Evolutionary conservation across 2,888 invertebrate genomes (phyloP).

Genomic region (Callyntrura sp.): DNA sequence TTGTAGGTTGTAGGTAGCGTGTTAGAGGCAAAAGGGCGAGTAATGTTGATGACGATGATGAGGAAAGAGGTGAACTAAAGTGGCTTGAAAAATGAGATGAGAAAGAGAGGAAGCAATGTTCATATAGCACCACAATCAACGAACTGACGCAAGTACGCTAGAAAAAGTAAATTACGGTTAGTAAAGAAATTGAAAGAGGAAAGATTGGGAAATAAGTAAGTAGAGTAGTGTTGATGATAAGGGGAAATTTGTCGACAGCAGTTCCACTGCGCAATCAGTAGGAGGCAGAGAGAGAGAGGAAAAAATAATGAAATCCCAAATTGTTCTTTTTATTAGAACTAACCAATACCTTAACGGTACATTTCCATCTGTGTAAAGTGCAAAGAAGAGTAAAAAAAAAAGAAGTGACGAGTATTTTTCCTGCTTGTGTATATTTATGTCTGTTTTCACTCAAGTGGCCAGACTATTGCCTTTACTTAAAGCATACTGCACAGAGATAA

Average conservation of each 20-base stretch:
- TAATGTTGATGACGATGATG: constrained; percentile 49
- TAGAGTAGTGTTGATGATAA: background rate
- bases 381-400: constrained; percentile 64
- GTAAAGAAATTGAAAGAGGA: constrained; percentile 27
- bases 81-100: constrained; percentile 68
- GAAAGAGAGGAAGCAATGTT: constrained; percentile 31
- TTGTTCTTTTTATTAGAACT: constrained; percentile 73
- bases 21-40: constrained; percentile 36
- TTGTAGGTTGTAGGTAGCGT: background rate
- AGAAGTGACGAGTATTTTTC: constrained; percentile 59
- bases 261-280: constrained; percentile 59
- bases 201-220: constrained; percentile 39
- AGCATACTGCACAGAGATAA: constrained; percentile 3
- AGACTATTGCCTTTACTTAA: constrained; percentile 20
- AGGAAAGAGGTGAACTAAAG: constrained; percentile 56
- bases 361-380: constrained; percentile 69
- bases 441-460: constrained; percentile 55
- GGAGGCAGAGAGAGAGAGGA: constrained; percentile 40
- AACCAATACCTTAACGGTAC: constrained; percentile 70
- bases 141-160: background rate
- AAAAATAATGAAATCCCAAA: constrained; percentile 74
- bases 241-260: background rate
- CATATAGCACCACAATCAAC: constrained; percentile 1
- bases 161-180: constrained; percentile 57
- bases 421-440: constrained; percentile 37